A percentile compares a stretch with the other conserved stretches of the same genome.
phyloP scores from a whole-genome alignment of 53 echinoderm and acorn worm species.

The Apostichopus leukothele region DNA sequence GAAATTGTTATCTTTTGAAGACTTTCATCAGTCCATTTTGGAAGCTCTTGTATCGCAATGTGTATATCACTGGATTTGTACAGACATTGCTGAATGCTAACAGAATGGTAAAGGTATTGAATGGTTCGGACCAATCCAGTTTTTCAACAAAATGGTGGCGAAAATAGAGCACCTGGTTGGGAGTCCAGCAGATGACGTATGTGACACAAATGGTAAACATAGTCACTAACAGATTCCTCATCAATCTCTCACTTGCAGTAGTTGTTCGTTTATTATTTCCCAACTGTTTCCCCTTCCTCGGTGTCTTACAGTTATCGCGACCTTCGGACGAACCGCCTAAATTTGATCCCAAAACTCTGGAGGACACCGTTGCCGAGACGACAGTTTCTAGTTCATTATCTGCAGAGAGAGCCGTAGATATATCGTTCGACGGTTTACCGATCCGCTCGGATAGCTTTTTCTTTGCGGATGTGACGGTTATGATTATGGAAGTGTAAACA shows the following conservation, averaged over 20 bases:
- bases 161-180: constrained; percentile 16
- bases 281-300: neutral
- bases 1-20: neutral
- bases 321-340: neutral
- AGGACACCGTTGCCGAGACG: neutral
- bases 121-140: neutral
- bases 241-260: neutral
- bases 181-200: constrained; percentile 31
- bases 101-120: constrained; percentile 8
- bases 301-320: neutral
- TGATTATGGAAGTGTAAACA: constrained; percentile 39
- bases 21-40: constrained; percentile 4
- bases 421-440: neutral
- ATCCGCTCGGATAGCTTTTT: neutral
- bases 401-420: neutral
- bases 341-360: neutral
- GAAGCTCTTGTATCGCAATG: constrained; percentile 33
- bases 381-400: neutral
- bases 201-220: constrained; percentile 38
- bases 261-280: neutral
- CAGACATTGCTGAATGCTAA: constrained; percentile 9
- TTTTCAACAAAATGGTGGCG: neutral
- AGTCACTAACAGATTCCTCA: constrained; percentile 6
- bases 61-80: constrained; percentile 31
- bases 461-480: neutral